Base-by-base conservation (phyloP, 2,113 vertebrate genomes). In the Oncorhynchus tshawytscha region DNA sequence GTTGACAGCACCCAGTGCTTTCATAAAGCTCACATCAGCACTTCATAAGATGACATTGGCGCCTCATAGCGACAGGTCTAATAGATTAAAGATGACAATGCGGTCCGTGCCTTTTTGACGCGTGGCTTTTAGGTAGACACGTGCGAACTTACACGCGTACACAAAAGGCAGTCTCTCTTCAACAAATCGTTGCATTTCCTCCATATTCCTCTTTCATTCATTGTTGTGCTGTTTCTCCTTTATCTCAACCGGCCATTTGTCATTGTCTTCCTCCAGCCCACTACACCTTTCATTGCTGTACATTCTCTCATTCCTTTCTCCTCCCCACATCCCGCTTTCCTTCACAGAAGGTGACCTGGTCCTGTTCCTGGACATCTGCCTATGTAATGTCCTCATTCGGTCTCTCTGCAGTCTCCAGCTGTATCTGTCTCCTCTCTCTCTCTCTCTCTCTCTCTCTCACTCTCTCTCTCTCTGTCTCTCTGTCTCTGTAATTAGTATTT, bases 331-430 rank as follows among this genome's bases (percentile, higher is more conserved):
- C 60, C n/a, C 62, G 7, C 48, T 9, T 22, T 22, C 60, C 25
- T 48, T 22, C 54, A 57, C 86, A 92, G 88, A 90, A 73, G 72
- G 84, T 91, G 80, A 86, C 89, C 11, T 91, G 89, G 87, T 91
- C 84, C 2, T 89, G 72, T 81, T 84, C 76, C 75, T 90, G 89
- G 88, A 89, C 80, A 20, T 70, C 78, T 62, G 71, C 73, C 64
- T 77, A 77, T 54, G 83, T 87, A 85, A 88, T 78, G 76, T 54
- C 45, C 31, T 29, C 57, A 59, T 71, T 57, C 18, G 0, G 2
- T 81, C 57, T 69, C 51, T 64, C 16, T 70, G 1, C 39, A 39
- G 34, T 11, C 66, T 75, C 22, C 11, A 45, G 39, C 9, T 45
- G 2, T 45, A 0, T 45, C 39, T 20, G 15, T 54, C 4, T 57